These are phyloP conservation scores for Muntiacus muntjak DNA, from an alignment of 2,113 vertebrate genomes.

Conservation along the genomic window DNA sequence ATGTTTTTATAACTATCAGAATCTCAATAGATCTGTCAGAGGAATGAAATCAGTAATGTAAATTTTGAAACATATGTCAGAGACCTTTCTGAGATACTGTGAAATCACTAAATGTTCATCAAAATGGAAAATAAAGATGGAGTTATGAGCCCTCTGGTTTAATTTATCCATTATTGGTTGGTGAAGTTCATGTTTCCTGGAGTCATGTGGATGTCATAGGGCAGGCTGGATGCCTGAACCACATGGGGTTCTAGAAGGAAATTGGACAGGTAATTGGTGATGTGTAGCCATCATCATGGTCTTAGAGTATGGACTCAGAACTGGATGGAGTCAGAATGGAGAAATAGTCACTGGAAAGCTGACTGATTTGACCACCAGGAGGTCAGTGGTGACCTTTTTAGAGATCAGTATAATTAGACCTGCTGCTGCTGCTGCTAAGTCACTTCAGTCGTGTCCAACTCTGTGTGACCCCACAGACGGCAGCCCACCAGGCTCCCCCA, in stretches of 20 bases:
- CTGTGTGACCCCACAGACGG: no score
- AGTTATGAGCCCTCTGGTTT: neutral
- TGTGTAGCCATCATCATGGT: accelerated
- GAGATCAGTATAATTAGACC: neutral
- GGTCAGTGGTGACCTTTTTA: neutral
- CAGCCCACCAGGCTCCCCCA: no score
- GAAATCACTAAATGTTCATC: neutral
- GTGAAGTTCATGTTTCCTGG: neutral
- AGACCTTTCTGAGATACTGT: neutral
- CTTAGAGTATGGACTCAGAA: no score
- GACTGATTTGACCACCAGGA: neutral
- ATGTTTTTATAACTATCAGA: neutral
- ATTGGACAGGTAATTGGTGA: neutral
- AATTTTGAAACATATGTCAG: neutral
- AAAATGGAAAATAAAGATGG: neutral
- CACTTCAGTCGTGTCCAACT: no score
- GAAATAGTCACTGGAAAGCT: neutral
- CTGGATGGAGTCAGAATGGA: neutral
- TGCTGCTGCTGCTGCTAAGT: no score
- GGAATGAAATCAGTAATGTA: neutral
- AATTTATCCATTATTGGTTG: neutral
- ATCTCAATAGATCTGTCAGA: neutral
- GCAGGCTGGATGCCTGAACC: neutral
- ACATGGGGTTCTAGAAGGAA: neutral
- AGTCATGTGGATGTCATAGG: neutral